Conservation (phyloP, 2,888 invertebrate species). For the Mystacides longicornis region DNA sequence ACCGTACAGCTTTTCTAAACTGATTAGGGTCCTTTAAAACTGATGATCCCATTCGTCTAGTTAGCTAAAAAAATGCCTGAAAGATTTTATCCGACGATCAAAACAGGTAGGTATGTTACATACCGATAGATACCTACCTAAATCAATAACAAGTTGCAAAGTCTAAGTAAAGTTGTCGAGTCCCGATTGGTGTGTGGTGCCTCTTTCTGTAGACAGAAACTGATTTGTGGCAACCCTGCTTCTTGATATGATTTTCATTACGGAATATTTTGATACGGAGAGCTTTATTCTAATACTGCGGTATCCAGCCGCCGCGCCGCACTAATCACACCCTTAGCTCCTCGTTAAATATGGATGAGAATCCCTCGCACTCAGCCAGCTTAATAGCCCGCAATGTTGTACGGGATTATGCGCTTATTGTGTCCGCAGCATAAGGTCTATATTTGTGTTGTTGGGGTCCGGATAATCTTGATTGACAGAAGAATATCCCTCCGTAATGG, state of each 20-base stretch:
- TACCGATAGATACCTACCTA: no score
- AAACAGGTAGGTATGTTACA: no score
- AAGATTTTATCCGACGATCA: no score
- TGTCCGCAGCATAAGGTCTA: conserved; percentile 4
- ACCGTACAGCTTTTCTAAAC: no score
- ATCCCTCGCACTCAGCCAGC: background rate
- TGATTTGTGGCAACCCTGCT: background rate
- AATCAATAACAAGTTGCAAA: no score
- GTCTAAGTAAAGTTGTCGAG: no score
- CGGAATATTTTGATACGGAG: background rate
- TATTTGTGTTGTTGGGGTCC: conserved; percentile 5
- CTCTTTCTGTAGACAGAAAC: background rate
- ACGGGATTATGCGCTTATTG: conserved; percentile 7
- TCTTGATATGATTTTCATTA: background rate
- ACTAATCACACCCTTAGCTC: background rate
- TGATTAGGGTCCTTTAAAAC: no score
- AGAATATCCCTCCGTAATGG: conserved; percentile 13
- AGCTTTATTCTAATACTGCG: background rate
- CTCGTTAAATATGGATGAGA: background rate
- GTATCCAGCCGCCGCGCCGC: background rate
- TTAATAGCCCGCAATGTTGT: conserved; percentile 2
- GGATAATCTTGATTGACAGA: conserved; percentile 13
- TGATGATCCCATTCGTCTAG: no score
- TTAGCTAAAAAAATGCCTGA: no score
- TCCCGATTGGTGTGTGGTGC: background rate